Evolutionary conservation across 2,113 vertebrate species (phyloP).

Genomic region (Taxidea taxus): DNA sequence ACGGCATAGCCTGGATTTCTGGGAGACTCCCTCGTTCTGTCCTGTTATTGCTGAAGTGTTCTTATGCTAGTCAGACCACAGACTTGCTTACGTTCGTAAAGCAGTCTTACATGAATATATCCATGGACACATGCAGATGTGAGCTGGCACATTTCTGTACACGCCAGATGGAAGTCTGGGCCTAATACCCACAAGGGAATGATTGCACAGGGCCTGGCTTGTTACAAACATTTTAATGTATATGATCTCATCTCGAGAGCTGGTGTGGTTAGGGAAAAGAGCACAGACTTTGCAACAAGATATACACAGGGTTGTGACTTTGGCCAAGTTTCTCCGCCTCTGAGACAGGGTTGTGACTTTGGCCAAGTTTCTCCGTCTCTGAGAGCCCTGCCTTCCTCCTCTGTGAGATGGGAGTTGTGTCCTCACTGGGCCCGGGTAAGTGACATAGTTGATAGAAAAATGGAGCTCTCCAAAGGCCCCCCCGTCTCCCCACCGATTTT

Average conservation of each 20-base stretch:
- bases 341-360: no score
- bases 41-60: neutral
- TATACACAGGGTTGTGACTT: no score
- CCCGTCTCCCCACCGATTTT: neutral
- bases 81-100: neutral
- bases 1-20: neutral
- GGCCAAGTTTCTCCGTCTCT: neutral
- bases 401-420: neutral
- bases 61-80: neutral
- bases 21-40: neutral
- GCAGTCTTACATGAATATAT: neutral
- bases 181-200: neutral
- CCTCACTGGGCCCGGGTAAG: neutral
- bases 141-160: neutral
- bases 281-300: neutral
- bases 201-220: neutral
- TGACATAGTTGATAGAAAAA: neutral
- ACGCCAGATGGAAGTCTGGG: neutral
- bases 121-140: neutral
- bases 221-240: neutral
- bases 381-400: neutral
- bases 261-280: neutral
- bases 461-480: neutral
- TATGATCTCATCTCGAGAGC: neutral
- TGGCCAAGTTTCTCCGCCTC: neutral